Base-by-base conservation (phyloP, 1,140 invertebrate species). In the Lethocerus indicus region DNA sequence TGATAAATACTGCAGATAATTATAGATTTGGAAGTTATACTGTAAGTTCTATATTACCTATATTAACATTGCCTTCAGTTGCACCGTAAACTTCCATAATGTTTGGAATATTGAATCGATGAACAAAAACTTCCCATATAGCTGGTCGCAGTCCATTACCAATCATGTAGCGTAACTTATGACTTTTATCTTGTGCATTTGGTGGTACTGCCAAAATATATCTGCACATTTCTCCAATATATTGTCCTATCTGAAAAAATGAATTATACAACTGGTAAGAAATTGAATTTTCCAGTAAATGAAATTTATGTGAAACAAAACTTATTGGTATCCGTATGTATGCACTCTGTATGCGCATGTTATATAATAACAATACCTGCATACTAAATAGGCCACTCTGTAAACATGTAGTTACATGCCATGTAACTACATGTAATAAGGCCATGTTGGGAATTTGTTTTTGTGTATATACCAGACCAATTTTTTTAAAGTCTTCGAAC, bases 151-250 rank as follows among this genome's bases (percentile, higher is more conserved):
- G 65, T 26, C 68, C 68, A 50, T 69, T 69, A 1, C 68, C 68
- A 43, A 69, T 59, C 65, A 71, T 67, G 12, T 65, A 46, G 55
- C 66, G 60, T 2, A 71, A 54, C n/a, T 60, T 52, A 52, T 71
- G 68, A 3, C 60, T 48, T 3, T 40, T 57, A 43, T 70, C 68
- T 44, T 65, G 59, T 4, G 72, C 68, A 16, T 67, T 62, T 9
- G 66, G 60, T 35, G 74, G 72, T 39, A 78, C 73, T 9, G 74
- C 73, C 28, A 87, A 60, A 12, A 87, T 64, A 61, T 87, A 87
- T 18, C 83, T 70, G 60, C 81, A 84, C 56, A 86, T 81, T 64
- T 87, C 83, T 6, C 83, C 83, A 59, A 87, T 83, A 57, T 87
- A 87, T 59, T 85, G 79, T 2, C 74, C 73, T 47, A 73, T 70